Percentiles rank a stretch among this genome's conserved stretches.
These are phyloP conservation scores for Lagocephalus sceleratus DNA, from an alignment of 2,797 vertebrate genomes.

Conservation along the genomic window DNA sequence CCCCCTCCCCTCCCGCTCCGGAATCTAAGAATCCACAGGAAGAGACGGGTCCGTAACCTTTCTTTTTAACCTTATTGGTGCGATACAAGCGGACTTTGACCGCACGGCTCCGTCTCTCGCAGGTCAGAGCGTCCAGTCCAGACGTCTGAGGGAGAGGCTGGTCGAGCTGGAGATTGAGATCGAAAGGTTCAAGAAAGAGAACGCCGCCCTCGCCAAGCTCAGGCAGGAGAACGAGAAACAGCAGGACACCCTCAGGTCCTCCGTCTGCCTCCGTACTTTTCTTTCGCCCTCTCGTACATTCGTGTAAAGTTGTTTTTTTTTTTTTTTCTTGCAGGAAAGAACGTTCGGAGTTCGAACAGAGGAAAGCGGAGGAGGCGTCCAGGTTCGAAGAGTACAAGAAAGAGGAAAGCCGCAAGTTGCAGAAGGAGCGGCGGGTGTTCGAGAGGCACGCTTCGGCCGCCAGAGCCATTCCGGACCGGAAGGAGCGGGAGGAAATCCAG, in stretches of 20 bases:
- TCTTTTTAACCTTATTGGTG: not conserved
- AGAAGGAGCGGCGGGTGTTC: constrained; percentile 90
- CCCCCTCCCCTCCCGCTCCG: constrained; percentile 39
- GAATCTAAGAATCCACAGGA: constrained; percentile 40
- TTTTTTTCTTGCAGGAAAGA: constrained; percentile 78
- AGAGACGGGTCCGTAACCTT: constrained; percentile 54
- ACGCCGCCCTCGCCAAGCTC: constrained; percentile 79
- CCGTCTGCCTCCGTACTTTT: accelerated
- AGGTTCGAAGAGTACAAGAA: constrained; percentile 88
- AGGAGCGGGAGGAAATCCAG: constrained; percentile 94
- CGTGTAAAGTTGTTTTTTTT: not conserved
- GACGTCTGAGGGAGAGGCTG: constrained; percentile 83
- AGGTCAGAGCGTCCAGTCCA: constrained; percentile 76
- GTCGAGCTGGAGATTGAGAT: constrained; percentile 90
- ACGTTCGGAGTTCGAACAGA: constrained; percentile 82
- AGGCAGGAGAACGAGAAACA: constrained; percentile 81
- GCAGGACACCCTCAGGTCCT: constrained; percentile 82
- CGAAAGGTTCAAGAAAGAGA: constrained; percentile 90
- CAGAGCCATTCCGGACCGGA: constrained; percentile 91
- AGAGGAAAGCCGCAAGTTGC: constrained; percentile 87
- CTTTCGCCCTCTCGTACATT: not conserved
- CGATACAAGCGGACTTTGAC: not conserved
- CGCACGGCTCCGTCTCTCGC: not conserved
- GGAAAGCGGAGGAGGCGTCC: constrained; percentile 79
- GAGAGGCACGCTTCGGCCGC: constrained; percentile 84